A percentile compares a stretch with the other conserved stretches of the same genome.
Evolutionary conservation across 2,888 invertebrate genomes (phyloP).

Genomic region (Platycheirus rosarum): DNA sequence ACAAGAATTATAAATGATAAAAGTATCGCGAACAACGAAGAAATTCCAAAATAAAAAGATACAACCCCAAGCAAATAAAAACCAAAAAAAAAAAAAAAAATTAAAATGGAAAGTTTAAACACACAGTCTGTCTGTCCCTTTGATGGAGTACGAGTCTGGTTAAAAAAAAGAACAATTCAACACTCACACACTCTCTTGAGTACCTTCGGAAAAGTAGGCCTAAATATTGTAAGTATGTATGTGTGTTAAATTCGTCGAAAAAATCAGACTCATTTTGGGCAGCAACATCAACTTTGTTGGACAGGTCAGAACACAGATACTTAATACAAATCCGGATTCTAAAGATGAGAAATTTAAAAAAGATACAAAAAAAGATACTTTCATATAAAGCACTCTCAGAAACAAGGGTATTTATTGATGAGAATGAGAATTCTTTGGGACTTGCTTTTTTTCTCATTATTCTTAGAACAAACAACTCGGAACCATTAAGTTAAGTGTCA

Average conservation of each 20-base stretch:
- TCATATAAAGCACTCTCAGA: not conserved
- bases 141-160: conserved; percentile 11
- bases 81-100: conserved; percentile 48
- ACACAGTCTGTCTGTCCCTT: conserved; percentile 56
- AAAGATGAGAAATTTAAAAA: not conserved
- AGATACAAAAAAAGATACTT: not conserved
- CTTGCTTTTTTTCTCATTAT: not conserved
- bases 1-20: conserved; percentile 22
- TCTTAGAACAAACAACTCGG: conserved; percentile 35
- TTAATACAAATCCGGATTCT: not conserved
- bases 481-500: conserved; percentile 54
- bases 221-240: conserved; percentile 8
- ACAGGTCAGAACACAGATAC: conserved; percentile 59
- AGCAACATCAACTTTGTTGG: conserved; percentile 71
- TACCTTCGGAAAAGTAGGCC: conserved; percentile 29
- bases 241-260: not conserved
- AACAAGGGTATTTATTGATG: conserved; percentile 1
- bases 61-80: conserved; percentile 53
- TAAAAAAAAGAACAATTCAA: conserved; percentile 10
- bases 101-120: conserved; percentile 73
- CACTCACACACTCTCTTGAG: conserved; percentile 15
- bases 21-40: conserved; percentile 56
- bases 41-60: conserved; percentile 51
- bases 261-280: conserved; percentile 51
- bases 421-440: conserved; percentile 19